Conservation (phyloP, 1,140 invertebrate species). For the Lethrus apterus region DNA sequence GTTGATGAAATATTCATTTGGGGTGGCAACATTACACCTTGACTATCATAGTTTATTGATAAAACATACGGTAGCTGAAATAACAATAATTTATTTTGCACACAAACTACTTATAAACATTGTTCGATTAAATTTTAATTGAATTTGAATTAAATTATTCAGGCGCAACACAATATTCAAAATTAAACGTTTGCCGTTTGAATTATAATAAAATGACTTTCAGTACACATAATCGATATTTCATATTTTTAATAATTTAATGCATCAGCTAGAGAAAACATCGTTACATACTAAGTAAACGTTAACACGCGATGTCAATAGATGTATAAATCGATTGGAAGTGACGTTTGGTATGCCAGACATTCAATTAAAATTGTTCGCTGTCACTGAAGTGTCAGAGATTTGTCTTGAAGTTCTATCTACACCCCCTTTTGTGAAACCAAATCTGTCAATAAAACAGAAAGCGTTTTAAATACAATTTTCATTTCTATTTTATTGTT, state of each 20-base stretch:
- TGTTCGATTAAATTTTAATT: neutral
- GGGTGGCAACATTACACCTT: constrained; percentile 63
- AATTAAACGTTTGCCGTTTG: too few relatives aligned
- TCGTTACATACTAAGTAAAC: neutral
- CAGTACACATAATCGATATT: too few relatives aligned
- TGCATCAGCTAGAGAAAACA: too few relatives aligned
- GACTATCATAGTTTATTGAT: constrained; percentile 67
- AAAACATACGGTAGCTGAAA: constrained; percentile 68
- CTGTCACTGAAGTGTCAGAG: constrained; percentile 4
- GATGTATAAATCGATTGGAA: too few relatives aligned
- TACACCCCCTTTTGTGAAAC: neutral
- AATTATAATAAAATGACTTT: too few relatives aligned
- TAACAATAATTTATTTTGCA: constrained; percentile 26
- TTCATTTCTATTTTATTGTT: too few relatives aligned
- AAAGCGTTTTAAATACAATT: too few relatives aligned
- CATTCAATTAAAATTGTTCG: constrained; percentile 8
- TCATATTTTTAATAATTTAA: too few relatives aligned
- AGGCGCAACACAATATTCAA: too few relatives aligned
- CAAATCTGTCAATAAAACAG: neutral
- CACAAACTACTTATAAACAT: too few relatives aligned
- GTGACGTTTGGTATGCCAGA: neutral
- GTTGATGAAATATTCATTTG: constrained; percentile 72
- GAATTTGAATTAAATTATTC: too few relatives aligned
- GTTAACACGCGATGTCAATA: neutral
- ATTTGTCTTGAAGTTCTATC: neutral